Conservation (phyloP, 2,797 vertebrate species). For the Echiichthys vipera region DNA sequence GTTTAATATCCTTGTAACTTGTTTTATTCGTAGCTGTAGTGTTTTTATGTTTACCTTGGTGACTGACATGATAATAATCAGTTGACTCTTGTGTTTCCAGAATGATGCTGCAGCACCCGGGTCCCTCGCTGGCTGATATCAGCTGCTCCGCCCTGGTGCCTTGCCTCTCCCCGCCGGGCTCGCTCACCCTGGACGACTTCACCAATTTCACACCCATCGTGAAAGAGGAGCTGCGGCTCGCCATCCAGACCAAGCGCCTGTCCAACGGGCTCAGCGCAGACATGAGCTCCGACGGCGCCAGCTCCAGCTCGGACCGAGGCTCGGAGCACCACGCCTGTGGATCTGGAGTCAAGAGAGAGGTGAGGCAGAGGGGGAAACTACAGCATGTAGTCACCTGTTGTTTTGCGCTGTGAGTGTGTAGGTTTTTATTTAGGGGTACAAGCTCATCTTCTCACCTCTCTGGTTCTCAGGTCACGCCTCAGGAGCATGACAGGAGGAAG, state of each 20-base stretch:
- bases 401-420: too few species aligned
- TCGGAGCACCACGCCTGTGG: conserved; percentile 1
- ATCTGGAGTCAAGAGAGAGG: conserved; percentile 69
- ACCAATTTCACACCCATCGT: conserved; percentile 92
- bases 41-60: neutral
- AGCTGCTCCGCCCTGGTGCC: conserved; percentile 94
- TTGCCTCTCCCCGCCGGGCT: conserved; percentile 92
- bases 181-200: conserved; percentile 95
- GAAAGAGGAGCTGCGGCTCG: conserved; percentile 93
- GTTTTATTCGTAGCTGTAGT: neutral
- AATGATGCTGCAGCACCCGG: conserved; percentile 97
- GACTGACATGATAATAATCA: neutral
- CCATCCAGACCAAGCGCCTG: conserved; percentile 92
- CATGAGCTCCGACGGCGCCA: conserved; percentile 83
- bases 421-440: neutral
- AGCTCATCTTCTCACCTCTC: too few species aligned
- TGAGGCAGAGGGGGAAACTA: conserved; percentile 28
- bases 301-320: conserved; percentile 80
- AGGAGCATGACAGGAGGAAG: conserved; percentile 91
- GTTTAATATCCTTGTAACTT: too few species aligned
- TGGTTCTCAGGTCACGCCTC: conserved; percentile 78
- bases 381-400: neutral
- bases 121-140: conserved; percentile 92
- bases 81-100: conserved; percentile 51
- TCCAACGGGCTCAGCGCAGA: conserved; percentile 86